These are phyloP conservation scores for Ophion obscuratus DNA, from an alignment of 2,888 invertebrate genomes.

Conservation along the genomic window DNA sequence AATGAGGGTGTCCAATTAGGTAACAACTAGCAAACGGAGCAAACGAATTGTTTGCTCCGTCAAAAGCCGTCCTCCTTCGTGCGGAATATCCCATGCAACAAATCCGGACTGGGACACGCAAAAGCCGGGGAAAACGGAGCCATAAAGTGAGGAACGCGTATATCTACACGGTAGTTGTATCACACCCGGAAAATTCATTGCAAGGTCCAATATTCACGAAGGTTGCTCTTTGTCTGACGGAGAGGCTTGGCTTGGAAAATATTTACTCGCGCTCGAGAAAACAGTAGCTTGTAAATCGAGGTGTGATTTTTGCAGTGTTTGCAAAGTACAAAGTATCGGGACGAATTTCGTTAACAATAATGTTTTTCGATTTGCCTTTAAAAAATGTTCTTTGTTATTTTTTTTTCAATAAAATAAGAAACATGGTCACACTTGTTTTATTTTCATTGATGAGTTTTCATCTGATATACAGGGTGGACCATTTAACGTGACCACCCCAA, in stretches of 20 bases:
- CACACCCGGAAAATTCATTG: constrained; percentile 21
- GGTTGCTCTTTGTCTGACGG: neutral
- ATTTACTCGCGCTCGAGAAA: neutral
- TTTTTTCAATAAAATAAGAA: too few species aligned
- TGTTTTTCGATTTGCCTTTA: too few species aligned
- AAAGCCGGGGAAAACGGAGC: constrained; percentile 17
- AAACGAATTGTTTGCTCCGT: neutral
- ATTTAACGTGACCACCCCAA: too few species aligned
- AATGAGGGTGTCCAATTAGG: neutral
- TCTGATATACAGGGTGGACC: too few species aligned
- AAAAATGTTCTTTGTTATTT: too few species aligned
- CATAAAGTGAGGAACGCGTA: constrained; percentile 32
- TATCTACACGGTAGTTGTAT: constrained; percentile 7
- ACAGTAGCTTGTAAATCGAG: neutral
- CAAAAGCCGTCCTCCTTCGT: neutral
- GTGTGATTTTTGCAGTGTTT: neutral
- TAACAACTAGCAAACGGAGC: too few species aligned
- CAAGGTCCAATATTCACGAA: constrained; percentile 5
- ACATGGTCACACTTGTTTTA: too few species aligned
- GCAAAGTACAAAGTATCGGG: neutral
- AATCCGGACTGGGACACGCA: constrained; percentile 32
- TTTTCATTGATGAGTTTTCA: too few species aligned
- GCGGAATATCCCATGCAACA: neutral
- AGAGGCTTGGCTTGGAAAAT: neutral
- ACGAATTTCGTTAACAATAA: too few species aligned